These are phyloP conservation scores for Chaetura pelagica DNA, from an alignment of 2,113 vertebrate genomes.

Conservation along the genomic window DNA sequence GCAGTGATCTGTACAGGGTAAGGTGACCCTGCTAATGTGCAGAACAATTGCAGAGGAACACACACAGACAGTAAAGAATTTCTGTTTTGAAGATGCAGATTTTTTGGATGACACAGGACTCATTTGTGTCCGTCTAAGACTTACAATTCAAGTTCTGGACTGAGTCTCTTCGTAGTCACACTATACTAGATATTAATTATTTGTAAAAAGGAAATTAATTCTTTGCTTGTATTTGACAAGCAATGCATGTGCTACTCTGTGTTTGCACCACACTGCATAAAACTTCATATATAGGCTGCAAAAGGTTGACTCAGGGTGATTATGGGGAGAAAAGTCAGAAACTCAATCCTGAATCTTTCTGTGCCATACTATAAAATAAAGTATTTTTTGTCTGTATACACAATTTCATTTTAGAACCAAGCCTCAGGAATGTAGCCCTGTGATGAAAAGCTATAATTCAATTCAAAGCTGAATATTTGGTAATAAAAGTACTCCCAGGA, in stretches of 20 bases:
- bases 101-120: not conserved
- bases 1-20: not conserved
- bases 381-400: slow-evolving; percentile 63
- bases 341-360: slow-evolving; percentile 52
- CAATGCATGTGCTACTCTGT: not conserved
- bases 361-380: slow-evolving; percentile 28
- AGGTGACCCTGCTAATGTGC: not conserved
- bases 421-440: slow-evolving; percentile 55
- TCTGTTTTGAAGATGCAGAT: not conserved
- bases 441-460: slow-evolving; percentile 69
- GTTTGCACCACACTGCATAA: not conserved
- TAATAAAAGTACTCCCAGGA: slow-evolving; percentile 75
- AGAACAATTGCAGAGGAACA: not conserved
- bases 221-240: not conserved
- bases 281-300: not conserved
- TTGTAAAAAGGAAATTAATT: not conserved
- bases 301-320: not conserved
- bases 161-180: not conserved
- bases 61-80: not conserved
- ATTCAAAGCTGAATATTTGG: slow-evolving; percentile 67
- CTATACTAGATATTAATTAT: not conserved
- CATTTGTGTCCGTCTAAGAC: not conserved
- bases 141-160: not conserved
- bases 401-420: slow-evolving; percentile 60
- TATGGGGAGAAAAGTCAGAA: slow-evolving; percentile 37